A percentile compares a stretch with the other conserved stretches of the same genome.
These are phyloP conservation scores for Etheostoma perlongum DNA, from an alignment of 2,797 vertebrate species.

Conservation along the genomic window DNA sequence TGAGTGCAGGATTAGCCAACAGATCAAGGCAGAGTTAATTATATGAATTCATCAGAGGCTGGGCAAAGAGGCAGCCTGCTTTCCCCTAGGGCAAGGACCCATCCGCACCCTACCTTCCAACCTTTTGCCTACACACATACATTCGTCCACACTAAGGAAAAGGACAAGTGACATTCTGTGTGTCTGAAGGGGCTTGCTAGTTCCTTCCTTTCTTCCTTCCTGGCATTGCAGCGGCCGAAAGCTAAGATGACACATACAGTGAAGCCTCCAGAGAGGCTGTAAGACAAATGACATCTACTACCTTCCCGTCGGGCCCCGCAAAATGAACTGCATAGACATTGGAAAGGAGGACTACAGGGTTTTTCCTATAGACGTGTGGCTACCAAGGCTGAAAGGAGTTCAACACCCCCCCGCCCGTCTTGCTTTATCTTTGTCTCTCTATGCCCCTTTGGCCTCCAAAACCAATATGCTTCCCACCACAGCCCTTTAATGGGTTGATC, in stretches of 20 bases:
- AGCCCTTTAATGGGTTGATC: conserved; percentile 87
- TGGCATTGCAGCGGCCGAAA: conserved; percentile 52
- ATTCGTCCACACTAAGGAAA: conserved; percentile 39
- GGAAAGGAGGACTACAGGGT: conserved; percentile 60
- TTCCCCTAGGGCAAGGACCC: conserved; percentile 76
- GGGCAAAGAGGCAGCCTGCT: conserved; percentile 78
- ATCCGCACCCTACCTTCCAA: conserved; percentile 61
- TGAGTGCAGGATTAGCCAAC: conserved; percentile 86
- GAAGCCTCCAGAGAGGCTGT: conserved; percentile 68
- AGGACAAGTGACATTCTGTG: conserved; percentile 68
- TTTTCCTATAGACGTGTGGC: conserved; percentile 69
- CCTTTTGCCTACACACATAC: conserved; percentile 42
- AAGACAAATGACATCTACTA: conserved; percentile 75
- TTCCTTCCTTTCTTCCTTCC: conserved; percentile 54
- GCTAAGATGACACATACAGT: conserved; percentile 69
- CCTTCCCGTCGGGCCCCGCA: conserved; percentile 56
- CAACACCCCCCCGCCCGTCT: conserved; percentile 66
- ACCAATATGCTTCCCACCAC: conserved; percentile 86
- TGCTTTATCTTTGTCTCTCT: conserved; percentile 83
- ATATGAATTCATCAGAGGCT: conserved; percentile 88
- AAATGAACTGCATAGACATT: conserved; percentile 73
- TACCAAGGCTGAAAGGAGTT: conserved; percentile 72
- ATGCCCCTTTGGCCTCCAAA: conserved; percentile 86
- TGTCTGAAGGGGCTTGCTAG: conserved; percentile 54
- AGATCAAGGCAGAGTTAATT: conserved; percentile 89